Evolutionary conservation across 1,140 invertebrate genomes (phyloP).

Genomic region (Drosophila rhopaloa): DNA sequence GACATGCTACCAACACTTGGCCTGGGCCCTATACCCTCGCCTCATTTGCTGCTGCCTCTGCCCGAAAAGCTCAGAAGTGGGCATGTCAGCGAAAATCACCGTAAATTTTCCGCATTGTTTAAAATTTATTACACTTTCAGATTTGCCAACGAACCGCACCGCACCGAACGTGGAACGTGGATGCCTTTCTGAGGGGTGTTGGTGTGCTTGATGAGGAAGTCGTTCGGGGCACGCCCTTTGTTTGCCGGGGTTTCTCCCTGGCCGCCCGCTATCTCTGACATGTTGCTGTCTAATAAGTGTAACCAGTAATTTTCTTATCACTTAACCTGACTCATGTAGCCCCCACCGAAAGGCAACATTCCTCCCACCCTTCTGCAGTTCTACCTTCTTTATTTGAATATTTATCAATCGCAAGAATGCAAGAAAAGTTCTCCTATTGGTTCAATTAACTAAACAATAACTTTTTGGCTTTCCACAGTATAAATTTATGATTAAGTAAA

Average conservation of each 20-base stretch:
- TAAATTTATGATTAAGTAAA: too few relatives aligned
- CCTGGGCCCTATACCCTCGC: conserved; percentile 28
- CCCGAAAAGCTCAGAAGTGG: conserved; percentile 76
- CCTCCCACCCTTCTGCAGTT: not conserved
- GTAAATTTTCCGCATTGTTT: conserved; percentile 83
- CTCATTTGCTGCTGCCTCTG: conserved; percentile 26
- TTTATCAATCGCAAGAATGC: not conserved
- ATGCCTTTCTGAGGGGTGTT: conserved; percentile 10
- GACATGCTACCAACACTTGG: conserved; percentile 69
- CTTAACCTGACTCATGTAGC: conserved; percentile 45
- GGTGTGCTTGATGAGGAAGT: conserved; percentile 49
- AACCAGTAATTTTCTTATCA: conserved; percentile 81
- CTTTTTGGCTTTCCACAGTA: too few relatives aligned
- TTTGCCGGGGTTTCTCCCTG: conserved; percentile 45
- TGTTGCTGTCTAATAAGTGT: conserved; percentile 79
- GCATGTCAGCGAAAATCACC: conserved; percentile 82
- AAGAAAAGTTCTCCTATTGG: too few relatives aligned
- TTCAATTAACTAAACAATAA: too few relatives aligned
- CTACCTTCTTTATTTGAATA: not conserved
- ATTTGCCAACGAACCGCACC: conserved; percentile 58
- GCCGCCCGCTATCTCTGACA: conserved; percentile 67
- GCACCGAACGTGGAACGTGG: conserved; percentile 1
- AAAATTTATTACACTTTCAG: conserved; percentile 83
- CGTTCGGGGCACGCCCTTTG: conserved; percentile 65
- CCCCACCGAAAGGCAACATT: not conserved